phyloP scores from a whole-genome alignment of 2,797 vertebrate genomes.

The Spinibarbus caldwelli region DNA sequence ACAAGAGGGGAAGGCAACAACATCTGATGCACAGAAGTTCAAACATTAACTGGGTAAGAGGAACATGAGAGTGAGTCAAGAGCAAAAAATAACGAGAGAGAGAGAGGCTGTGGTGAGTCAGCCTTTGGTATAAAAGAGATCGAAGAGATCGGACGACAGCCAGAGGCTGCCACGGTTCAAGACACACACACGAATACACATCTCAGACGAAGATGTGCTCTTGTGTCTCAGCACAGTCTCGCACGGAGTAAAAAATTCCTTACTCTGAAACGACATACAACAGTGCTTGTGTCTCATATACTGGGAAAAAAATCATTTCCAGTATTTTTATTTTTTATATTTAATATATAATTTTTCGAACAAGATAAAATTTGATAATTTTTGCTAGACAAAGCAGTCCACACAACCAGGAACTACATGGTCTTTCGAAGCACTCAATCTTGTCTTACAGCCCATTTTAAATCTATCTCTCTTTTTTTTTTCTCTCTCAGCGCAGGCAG shows the following conservation, averaged over 20 bases:
- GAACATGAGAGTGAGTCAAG: slow-evolving; percentile 16
- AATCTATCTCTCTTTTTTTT: neutral
- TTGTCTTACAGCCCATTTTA: neutral
- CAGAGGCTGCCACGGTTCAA: slow-evolving; percentile 21
- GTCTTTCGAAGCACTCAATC: neutral
- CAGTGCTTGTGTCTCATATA: neutral
- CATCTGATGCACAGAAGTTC: slow-evolving; percentile 35
- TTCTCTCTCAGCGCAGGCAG: neutral
- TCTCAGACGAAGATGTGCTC: neutral
- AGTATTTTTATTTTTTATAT: neutral
- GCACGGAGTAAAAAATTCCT: neutral
- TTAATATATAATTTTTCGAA: neutral
- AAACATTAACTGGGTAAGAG: slow-evolving; percentile 31
- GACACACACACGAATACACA: neutral
- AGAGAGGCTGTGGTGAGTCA: slow-evolving; percentile 26
- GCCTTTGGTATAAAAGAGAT: slow-evolving; percentile 30
- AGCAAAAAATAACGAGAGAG: neutral
- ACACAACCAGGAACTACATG: neutral
- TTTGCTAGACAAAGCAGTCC: neutral
- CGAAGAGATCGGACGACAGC: slow-evolving; percentile 36
- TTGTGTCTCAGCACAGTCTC: neutral
- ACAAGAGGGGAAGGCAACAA: slow-evolving; percentile 1
- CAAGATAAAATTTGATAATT: neutral
- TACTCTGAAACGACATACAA: neutral
- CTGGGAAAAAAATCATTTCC: neutral